Conservation (phyloP, 2,888 invertebrate genomes). For the Sminthurides aquaticus region DNA sequence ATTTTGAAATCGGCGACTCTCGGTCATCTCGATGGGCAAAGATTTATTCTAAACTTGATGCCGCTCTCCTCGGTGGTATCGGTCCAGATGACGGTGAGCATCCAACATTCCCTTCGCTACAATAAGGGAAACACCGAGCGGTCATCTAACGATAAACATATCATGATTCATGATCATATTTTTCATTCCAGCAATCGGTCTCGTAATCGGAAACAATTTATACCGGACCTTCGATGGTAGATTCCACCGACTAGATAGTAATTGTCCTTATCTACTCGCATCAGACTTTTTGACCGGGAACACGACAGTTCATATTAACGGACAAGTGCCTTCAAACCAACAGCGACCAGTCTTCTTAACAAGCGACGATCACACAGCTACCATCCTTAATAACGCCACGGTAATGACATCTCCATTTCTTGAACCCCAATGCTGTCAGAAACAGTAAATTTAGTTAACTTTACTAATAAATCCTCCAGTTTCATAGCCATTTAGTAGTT, state of each 20-base stretch:
- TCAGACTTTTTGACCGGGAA: constrained; percentile 71
- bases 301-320: constrained; percentile 68
- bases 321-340: constrained; percentile 51
- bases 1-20: not conserved
- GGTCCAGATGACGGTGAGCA: constrained; percentile 15
- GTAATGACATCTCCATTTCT: no score
- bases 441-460: no score
- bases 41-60: constrained; percentile 8
- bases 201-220: constrained; percentile 69
- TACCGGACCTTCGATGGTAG: constrained; percentile 81
- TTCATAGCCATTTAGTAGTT: no score
- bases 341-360: constrained; percentile 56
- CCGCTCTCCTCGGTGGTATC: constrained; percentile 11
- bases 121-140: no score
- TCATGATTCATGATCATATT: not conserved
- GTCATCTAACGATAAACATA: not conserved
- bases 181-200: constrained; percentile 56
- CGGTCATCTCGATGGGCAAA: not conserved
- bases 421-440: no score
- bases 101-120: no score
- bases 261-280: constrained; percentile 74
- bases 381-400: constrained; percentile 58
- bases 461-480: no score
- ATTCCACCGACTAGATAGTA: constrained; percentile 67
- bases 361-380: constrained; percentile 59